Evolutionary conservation across 1,140 invertebrate species (phyloP), one percentile per base, ranked within the genome.

Genomic region (Gonioctena quinquepunctata): DNA sequence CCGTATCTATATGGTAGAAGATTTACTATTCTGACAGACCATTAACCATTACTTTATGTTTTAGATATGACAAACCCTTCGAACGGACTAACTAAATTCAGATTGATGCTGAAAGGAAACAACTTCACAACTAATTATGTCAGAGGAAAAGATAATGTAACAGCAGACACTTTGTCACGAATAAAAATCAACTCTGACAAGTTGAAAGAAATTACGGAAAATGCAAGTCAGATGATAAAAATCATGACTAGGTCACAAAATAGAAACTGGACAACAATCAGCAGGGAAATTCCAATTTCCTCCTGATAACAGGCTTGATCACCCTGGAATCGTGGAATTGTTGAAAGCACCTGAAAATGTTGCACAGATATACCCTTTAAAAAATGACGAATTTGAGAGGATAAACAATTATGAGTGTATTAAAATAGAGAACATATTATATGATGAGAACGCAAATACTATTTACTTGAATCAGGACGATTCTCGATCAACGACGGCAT

Each of bases 401-500:
- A 49, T 33, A 42, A 63, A 42, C 11, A n/a, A n/a, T 26, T 18
- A 33, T 48, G n/a, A 63, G 28, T 48, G 18, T 11, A 63, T 11
- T 19, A 63, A 18, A 42, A 21, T 6, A 18, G 61, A 16, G 19
- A 63, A 21, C 23, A n/a, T 48, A 19, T 48, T 59, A 59, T 23
- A 59, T 16, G 56, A 59, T 22, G 56, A 13, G 23, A 59, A 26
- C 6, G 23, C 23, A 23, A 26, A 23, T 26, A 23, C n/a, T 26
- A 25, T 59, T 59, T 59, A 16, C 16, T 13, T 59, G 21, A 54
- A 59, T 59, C 25, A 27, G 56, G 56, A 59, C 8, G 21, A 68
- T 66, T 23, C 62, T 57, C 61, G 69, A 70, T 70, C 63, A 27
- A 25, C 69, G 63, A 48, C 52, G 22, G 25, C 57, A 61, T 50